Base-by-base conservation (phyloP, 2,888 invertebrate species). In the Tetrapedia diversipes region DNA sequence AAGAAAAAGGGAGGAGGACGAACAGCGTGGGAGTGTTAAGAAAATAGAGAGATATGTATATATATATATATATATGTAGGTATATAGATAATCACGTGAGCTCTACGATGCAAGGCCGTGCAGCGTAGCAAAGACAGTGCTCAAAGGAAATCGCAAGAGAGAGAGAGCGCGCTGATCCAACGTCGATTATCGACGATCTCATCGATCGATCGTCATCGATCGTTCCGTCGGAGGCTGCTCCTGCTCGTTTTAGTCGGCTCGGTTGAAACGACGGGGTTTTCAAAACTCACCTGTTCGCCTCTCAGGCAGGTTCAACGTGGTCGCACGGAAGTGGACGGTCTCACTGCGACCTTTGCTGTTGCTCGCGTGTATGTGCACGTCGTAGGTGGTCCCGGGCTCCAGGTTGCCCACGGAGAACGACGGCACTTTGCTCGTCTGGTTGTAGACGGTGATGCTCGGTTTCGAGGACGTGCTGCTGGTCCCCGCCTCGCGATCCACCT, bases 311-410 rank as follows among this genome's bases (percentile, higher is more conserved):
- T 95, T 95, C 56, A 95, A 92, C 1, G 96, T 96, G 86, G 94
- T 95, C n/a, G 95, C 95, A 86, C 94, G 94, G 64, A 96, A 91
- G 53, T 93, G 93, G 59, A 94, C 93, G 53, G 94, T 93, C 83
- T 94, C 94, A 91, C 96, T 96, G 64, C 94, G 93, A 51, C 96
- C 96, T 89, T 96, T 96, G 86, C 93, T 93, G 90, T 96, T 96
- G 88, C 94, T 94, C 51, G 96, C 95, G 85, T 95, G 95, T 73
- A 96, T 91, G 77, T 93, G 93, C 71, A 96, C 93, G 86, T 95
- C 94, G 92, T 95, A 96, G 56, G 93, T 94, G 79, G 94, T 93
- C 51, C 95, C 95, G 10, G 95, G 94, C 82, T 95, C 94, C 83
- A 96, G 92, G 45, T 95, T 95, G 77, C 93, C 93, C 67, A 95